Percentiles rank a stretch among this genome's conserved stretches.
These are phyloP conservation scores for Caenorhabditis auriculariae DNA, from an alignment of 2,888 invertebrate genomes.

Conservation along the genomic window DNA sequence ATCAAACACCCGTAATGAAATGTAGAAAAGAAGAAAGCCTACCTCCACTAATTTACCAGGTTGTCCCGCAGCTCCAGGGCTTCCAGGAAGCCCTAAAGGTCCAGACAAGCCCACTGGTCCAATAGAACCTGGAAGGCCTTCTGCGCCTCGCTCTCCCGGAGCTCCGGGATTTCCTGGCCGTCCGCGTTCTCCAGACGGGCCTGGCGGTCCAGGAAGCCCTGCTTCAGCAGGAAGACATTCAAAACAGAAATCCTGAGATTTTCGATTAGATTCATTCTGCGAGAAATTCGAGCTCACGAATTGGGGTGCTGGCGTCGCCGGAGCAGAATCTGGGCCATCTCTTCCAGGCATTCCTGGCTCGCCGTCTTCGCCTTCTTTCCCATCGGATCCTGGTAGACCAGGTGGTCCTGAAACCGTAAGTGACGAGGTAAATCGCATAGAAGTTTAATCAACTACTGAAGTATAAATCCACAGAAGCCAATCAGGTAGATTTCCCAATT, in stretches of 20 bases:
- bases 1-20: no score
- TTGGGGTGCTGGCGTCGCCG: conserved; percentile 36
- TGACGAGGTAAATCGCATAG: no score
- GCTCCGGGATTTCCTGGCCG: conserved; percentile 35
- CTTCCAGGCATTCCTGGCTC: conserved; percentile 40
- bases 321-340: conserved; percentile 45
- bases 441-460: no score
- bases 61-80: conserved; percentile 29
- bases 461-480: no score
- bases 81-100: conserved; percentile 24
- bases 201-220: conserved; percentile 49
- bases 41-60: conserved; percentile 20
- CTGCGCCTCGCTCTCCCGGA: conserved; percentile 33
- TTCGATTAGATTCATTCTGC: neutral
- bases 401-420: conserved; percentile 46
- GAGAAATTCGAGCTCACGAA: conserved; percentile 23
- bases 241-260: conserved; percentile 47
- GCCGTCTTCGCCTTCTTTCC: conserved; percentile 46
- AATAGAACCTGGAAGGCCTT: conserved; percentile 18
- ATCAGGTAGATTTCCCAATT: no score
- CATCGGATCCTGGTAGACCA: conserved; percentile 52
- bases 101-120: conserved; percentile 31
- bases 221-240: conserved; percentile 49
- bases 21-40: no score
- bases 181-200: conserved; percentile 40